Evolutionary conservation across 2,113 vertebrate genomes (phyloP).

Genomic region (Corvus moneduloides): DNA sequence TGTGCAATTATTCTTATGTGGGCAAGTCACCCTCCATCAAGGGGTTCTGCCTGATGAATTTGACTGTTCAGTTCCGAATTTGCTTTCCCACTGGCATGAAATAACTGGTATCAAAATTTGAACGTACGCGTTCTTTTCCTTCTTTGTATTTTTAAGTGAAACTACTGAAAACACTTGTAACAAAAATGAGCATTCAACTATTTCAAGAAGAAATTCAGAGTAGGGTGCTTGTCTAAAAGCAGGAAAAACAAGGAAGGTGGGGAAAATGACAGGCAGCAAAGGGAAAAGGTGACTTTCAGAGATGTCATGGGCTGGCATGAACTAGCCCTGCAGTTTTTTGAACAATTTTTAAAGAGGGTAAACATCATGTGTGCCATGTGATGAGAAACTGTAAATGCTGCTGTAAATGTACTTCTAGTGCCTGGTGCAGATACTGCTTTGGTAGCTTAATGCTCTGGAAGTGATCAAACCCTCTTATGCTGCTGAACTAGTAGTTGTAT

Average conservation of each 20-base stretch:
- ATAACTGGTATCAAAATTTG: background rate
- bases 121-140: background rate
- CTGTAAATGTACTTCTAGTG: background rate
- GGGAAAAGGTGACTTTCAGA: background rate
- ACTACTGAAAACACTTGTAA: background rate
- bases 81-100: constrained; percentile 4
- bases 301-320: background rate
- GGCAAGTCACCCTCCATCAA: background rate
- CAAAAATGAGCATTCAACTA: background rate
- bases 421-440: background rate
- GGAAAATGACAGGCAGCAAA: background rate
- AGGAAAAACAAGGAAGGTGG: background rate
- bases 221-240: background rate
- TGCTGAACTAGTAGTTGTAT: background rate
- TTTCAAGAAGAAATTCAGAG: background rate
- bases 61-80: constrained; percentile 16
- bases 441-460: background rate
- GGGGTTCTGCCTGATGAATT: background rate
- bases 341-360: background rate
- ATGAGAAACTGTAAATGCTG: background rate
- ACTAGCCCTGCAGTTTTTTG: background rate
- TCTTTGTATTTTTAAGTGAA: background rate
- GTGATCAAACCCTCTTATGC: background rate
- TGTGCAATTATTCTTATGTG: background rate
- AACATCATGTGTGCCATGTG: background rate